A percentile compares a stretch with the other conserved stretches of the same genome.
Conservation (phyloP, 2,888 invertebrate genomes). For the Ditylenchus weischeri region DNA sequence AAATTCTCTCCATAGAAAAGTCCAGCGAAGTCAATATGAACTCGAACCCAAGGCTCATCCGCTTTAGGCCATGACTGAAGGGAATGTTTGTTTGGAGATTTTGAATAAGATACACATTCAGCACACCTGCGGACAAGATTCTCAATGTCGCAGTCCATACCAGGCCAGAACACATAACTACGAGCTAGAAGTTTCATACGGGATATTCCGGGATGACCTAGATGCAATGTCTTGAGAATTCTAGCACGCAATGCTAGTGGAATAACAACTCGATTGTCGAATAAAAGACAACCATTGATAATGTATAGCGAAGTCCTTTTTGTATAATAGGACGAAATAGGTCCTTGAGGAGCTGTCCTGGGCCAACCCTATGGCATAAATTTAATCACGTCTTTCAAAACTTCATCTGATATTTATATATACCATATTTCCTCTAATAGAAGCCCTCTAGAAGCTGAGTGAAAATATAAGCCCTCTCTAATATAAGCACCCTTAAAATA, state of each 20-base stretch:
- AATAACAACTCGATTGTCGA: slow-evolving; percentile 41
- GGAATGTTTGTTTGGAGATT: slow-evolving; percentile 12
- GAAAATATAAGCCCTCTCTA: too few relatives aligned
- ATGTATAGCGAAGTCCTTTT: background rate
- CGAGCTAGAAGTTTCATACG: too few relatives aligned
- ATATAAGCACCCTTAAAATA: too few relatives aligned
- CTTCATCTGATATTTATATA: background rate
- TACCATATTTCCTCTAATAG: too few relatives aligned
- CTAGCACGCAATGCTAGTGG: slow-evolving; percentile 32
- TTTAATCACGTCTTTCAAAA: background rate
- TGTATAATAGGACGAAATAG: background rate
- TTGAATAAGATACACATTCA: slow-evolving; percentile 29
- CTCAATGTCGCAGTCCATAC: slow-evolving; percentile 20
- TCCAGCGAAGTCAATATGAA: too few relatives aligned
- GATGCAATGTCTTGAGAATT: slow-evolving; percentile 37
- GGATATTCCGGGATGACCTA: too few relatives aligned
- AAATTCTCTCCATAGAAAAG: too few relatives aligned
- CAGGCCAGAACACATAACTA: too few relatives aligned
- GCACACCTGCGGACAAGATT: slow-evolving; percentile 28
- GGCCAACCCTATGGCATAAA: background rate
- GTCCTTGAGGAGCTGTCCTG: background rate
- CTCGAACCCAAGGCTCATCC: too few relatives aligned
- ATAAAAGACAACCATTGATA: slow-evolving; percentile 39
- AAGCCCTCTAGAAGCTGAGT: too few relatives aligned
- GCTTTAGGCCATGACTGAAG: background rate